Evolutionary conservation across 2,888 invertebrate species (phyloP), one percentile per base, ranked within the genome.

Genomic region (Conops quadrifasciatus): DNA sequence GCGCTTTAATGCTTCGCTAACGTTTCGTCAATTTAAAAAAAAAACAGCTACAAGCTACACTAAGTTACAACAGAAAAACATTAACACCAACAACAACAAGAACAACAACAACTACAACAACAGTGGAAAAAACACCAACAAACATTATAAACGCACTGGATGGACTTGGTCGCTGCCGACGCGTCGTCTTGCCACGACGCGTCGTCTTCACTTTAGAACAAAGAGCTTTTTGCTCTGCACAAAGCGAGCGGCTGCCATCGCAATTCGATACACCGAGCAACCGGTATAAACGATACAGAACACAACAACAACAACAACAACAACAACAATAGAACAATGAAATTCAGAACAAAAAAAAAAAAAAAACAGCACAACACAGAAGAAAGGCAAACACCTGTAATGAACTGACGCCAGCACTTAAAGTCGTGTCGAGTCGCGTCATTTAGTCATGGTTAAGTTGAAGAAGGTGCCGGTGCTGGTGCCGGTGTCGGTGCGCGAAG

Each of bases 1-100:
- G 81, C 83, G 82, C 83, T 83, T 83, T 83, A 82, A 83, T 83
- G 82, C 81, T 81, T 82, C 83, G 82, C 81, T 83, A 79, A 81
- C 81, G 81, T 80, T 82, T 81, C 80, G 68, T 68, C 49, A 62
- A 49, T 60, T 51, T 68, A 49, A 36, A 51, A 7, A 19, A 36
- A 51, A 26, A 26, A 26, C 63, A 45, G 24, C 62, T 15, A 49
- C 49, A n/a, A 64, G 28, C 26, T n/a, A 13, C 13, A 36, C 36
- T 36, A 36, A 36, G 9, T 36, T 36, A 36, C 36, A 36, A 36
- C 9, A 51, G 3, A 13, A 36, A 36, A 36, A 36, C 36, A 36
- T 36, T 36, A 59, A 26, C 45, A 63, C 16, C 47, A 21, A 47
- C 45, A n/a, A n/a, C 26, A 43, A 56, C 19, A 36, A 26, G 11